phyloP scores from a whole-genome alignment of 2,888 invertebrate genomes.

The Drosophila putrida region DNA sequence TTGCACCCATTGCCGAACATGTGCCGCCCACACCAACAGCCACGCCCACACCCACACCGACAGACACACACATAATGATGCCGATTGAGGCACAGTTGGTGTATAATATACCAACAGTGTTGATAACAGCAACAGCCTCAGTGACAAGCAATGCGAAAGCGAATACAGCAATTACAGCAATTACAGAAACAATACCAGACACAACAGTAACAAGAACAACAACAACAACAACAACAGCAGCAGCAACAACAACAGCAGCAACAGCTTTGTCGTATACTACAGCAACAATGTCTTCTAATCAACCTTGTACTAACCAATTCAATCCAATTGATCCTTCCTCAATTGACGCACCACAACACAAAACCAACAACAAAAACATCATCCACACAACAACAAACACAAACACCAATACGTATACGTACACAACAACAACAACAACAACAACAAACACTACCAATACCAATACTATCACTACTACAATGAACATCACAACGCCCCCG shows the following conservation, averaged over 20 bases:
- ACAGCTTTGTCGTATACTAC: slow-evolving; percentile 33
- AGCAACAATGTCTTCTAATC: slow-evolving; percentile 67
- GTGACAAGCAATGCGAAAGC: slow-evolving; percentile 23
- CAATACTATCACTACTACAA: slow-evolving; percentile 48
- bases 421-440: slow-evolving; percentile 36
- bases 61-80: background rate
- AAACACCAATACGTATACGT: slow-evolving; percentile 40
- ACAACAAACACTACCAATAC: slow-evolving; percentile 44
- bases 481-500: slow-evolving; percentile 53
- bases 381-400: slow-evolving; percentile 31
- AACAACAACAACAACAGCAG: slow-evolving; percentile 19
- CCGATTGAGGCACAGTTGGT: slow-evolving; percentile 25
- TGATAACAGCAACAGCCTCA: slow-evolving; percentile 48
- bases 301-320: slow-evolving; percentile 73
- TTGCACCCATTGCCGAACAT: slow-evolving; percentile 77
- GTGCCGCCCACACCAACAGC: slow-evolving; percentile 19
- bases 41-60: slow-evolving; percentile 6
- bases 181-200: slow-evolving; percentile 17
- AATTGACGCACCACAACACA: slow-evolving; percentile 54
- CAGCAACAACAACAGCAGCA: slow-evolving; percentile 25
- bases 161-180: slow-evolving; percentile 9
- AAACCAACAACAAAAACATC: slow-evolving; percentile 33
- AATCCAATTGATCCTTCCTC: slow-evolving; percentile 66
- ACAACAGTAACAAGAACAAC: slow-evolving; percentile 19
- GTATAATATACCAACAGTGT: slow-evolving; percentile 59